These are phyloP conservation scores for Setophaga coronata DNA, from an alignment of 2,113 vertebrate genomes.

Conservation along the genomic window DNA sequence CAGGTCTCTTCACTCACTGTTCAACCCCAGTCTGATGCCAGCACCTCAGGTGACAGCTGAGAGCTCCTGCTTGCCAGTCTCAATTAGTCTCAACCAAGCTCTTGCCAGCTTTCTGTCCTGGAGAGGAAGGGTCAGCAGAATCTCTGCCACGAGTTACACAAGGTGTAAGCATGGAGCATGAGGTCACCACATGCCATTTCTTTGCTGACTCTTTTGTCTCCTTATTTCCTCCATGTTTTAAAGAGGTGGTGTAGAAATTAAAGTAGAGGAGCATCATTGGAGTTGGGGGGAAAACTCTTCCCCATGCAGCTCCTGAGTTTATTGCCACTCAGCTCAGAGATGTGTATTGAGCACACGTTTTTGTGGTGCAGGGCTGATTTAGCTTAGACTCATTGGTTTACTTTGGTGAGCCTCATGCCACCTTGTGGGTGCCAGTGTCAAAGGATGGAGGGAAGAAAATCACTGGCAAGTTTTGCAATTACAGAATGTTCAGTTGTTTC, in stretches of 20 bases:
- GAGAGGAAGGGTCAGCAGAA: neutral
- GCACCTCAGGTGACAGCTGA: neutral
- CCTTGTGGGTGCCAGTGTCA: neutral
- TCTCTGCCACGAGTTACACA: neutral
- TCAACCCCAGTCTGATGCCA: neutral
- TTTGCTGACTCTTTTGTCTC: neutral
- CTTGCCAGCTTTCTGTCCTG: neutral
- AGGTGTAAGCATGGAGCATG: neutral
- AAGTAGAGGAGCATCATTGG: neutral
- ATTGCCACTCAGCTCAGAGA: rapidly evolving
- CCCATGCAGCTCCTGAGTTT: rapidly evolving
- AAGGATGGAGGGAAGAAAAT: neutral
- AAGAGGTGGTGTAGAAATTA: neutral
- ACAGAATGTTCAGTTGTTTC: neutral
- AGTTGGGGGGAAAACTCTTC: rapidly evolving
- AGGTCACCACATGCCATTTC: neutral
- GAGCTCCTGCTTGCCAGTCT: neutral
- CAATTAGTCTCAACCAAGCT: neutral
- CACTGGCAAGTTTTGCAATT: neutral
- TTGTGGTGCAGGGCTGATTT: neutral
- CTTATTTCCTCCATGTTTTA: neutral
- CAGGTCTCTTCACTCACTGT: neutral
- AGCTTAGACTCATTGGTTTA: neutral
- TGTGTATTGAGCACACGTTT: neutral
- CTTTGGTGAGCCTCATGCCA: neutral